A percentile compares a stretch with the other conserved stretches of the same genome.
Evolutionary conservation across 2,888 invertebrate genomes (phyloP).

Genomic region (Icerya purchasi): DNA sequence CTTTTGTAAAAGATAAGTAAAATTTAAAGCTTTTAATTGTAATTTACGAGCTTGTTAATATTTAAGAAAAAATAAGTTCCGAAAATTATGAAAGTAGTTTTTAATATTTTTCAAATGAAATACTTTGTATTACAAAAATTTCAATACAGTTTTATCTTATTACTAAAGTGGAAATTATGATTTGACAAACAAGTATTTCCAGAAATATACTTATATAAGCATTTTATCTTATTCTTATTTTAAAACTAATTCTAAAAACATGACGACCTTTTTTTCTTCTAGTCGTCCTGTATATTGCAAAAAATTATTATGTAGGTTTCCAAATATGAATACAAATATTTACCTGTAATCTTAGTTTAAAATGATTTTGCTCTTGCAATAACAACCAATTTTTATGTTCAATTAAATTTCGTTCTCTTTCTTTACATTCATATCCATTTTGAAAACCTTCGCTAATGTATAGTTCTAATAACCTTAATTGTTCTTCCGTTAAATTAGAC

Average conservation of each 20-base stretch:
- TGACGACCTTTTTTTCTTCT: too few species aligned
- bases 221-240: too few species aligned
- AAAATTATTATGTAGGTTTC: too few species aligned
- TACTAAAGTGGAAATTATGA: too few species aligned
- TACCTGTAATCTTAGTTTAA: conserved; percentile 41
- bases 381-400: conserved; percentile 32
- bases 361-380: conserved; percentile 35
- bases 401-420: conserved; percentile 32
- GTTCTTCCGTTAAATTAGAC: conserved; percentile 31
- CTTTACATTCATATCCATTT: conserved; percentile 51
- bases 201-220: too few species aligned
- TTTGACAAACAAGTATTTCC: too few species aligned
- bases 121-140: too few species aligned
- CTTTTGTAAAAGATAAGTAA: conserved; percentile 2
- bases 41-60: neutral
- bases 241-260: too few species aligned
- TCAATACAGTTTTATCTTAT: too few species aligned
- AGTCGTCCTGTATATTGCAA: too few species aligned
- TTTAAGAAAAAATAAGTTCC: neutral
- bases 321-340: neutral
- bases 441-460: conserved; percentile 59
- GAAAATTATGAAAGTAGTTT: too few species aligned
- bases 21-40: neutral
- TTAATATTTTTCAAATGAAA: too few species aligned
- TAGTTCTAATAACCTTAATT: conserved; percentile 50